These are phyloP conservation scores for Anthopleura sola DNA, from an alignment of 64 coral and sea anemone species.

Conservation along the genomic window DNA sequence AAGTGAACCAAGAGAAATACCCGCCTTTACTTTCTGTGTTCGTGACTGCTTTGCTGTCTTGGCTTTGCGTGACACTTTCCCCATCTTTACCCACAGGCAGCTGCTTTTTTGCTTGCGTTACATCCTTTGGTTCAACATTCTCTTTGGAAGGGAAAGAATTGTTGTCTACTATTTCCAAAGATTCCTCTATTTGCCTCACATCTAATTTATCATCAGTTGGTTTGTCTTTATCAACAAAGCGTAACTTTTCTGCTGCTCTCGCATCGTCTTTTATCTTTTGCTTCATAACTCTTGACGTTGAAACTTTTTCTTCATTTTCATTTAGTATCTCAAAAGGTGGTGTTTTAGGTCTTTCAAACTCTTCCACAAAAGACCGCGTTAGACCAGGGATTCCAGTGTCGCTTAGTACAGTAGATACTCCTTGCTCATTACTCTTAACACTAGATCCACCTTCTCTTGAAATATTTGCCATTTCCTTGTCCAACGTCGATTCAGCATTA, in stretches of 20 bases:
- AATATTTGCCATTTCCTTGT: conserved; percentile 5
- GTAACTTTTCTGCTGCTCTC: not conserved
- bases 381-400: not conserved
- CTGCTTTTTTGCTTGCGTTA: not conserved
- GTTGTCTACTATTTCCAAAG: not conserved
- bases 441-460: not conserved
- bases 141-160: not conserved
- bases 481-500: not conserved
- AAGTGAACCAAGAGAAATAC: conserved; percentile 8
- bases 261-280: not conserved
- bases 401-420: not conserved
- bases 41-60: not conserved
- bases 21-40: not conserved
- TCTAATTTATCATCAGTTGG: not conserved
- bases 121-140: not conserved
- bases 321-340: not conserved
- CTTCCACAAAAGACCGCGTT: conserved; percentile 1
- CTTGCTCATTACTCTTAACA: not conserved
- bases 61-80: not conserved
- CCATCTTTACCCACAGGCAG: not conserved
- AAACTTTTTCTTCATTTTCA: not conserved
- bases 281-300: not conserved
- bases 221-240: not conserved
- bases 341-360: conserved; percentile 12
- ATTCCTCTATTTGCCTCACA: not conserved